Conservation (phyloP, 2,113 vertebrate genomes). For the Clinocottus analis region DNA sequence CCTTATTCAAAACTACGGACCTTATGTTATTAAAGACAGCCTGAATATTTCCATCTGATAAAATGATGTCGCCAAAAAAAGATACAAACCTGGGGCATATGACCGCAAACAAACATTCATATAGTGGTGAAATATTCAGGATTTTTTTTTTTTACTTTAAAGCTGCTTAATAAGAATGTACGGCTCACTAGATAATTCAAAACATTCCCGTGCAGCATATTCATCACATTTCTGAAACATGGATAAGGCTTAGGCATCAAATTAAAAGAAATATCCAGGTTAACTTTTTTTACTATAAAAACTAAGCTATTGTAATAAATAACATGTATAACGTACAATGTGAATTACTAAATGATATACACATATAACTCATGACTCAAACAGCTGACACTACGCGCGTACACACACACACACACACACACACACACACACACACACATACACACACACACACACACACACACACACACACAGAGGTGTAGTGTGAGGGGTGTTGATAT, state of each 20-base stretch:
- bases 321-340: not conserved
- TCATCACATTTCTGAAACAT: slow-evolving; percentile 5
- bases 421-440: not conserved
- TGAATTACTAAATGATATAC: not conserved
- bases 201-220: slow-evolving; percentile 7
- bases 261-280: not conserved
- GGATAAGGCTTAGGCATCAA: not conserved
- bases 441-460: not conserved
- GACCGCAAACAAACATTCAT: not conserved
- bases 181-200: not conserved
- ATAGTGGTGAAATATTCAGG: slow-evolving; percentile 2
- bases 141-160: not conserved
- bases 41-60: not conserved
- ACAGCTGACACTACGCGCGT: not conserved
- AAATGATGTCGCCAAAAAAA: not conserved
- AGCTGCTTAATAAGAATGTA: no score
- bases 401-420: not conserved
- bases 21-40: not conserved
- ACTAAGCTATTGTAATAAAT: not conserved
- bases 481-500: not conserved
- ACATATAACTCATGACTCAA: not conserved
- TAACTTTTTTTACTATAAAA: not conserved
- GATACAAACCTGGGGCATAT: not conserved
- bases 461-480: no score
- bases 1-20: not conserved